Conservation (phyloP, 2,888 invertebrate genomes). For the Sympetrum striolatum region DNA sequence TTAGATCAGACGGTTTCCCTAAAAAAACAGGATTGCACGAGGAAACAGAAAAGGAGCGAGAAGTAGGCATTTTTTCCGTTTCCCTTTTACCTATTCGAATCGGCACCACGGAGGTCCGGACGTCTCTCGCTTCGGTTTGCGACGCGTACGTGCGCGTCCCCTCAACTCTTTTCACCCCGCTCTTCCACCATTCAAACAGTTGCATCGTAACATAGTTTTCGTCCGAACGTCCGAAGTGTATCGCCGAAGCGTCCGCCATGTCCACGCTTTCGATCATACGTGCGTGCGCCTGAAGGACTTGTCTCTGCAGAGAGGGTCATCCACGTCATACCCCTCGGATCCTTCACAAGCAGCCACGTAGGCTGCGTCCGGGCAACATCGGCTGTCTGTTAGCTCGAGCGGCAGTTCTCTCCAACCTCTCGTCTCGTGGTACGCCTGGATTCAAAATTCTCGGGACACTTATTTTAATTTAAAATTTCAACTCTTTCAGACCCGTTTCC, state of each 20-base stretch:
- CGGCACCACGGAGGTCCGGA: neutral
- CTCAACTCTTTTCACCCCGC: neutral
- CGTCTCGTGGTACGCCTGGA: no score
- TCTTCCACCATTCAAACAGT: neutral
- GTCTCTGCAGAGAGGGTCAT: neutral
- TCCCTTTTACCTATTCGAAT: neutral
- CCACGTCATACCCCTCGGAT: neutral
- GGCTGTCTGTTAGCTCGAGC: neutral
- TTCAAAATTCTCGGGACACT: no score
- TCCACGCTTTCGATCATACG: neutral
- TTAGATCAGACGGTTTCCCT: neutral
- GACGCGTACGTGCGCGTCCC: neutral
- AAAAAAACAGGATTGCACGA: neutral
- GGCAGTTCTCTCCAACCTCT: no score
- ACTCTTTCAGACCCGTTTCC: no score
- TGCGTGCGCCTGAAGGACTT: neutral
- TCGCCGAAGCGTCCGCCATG: neutral
- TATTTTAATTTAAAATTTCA: no score
- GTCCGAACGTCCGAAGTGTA: neutral
- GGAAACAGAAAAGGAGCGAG: neutral
- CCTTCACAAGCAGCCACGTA: neutral
- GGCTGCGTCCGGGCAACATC: neutral
- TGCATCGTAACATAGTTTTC: neutral
- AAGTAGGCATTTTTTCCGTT: neutral
- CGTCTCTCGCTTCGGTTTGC: neutral